A percentile compares a stretch with the other conserved stretches of the same genome.
Evolutionary conservation across 2,888 invertebrate genomes (phyloP).

Genomic region (Stenodema calcarata): DNA sequence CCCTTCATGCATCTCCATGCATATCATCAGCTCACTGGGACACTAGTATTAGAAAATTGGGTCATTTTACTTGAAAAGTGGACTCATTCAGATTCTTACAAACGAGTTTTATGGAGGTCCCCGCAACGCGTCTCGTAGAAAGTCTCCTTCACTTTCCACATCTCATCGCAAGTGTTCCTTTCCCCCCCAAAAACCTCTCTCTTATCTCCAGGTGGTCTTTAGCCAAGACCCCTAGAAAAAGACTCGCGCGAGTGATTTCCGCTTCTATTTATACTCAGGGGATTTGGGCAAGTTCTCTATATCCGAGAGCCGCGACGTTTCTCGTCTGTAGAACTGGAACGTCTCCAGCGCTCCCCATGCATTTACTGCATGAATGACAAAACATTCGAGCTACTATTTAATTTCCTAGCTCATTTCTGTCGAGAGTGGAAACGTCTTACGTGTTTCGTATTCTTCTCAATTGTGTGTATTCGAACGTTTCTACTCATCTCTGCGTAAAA

Average conservation of each 20-base stretch:
- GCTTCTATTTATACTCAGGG: constrained; percentile 25
- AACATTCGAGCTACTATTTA: neutral
- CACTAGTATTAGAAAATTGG: neutral
- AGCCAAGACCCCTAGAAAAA: neutral
- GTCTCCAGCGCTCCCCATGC: constrained; percentile 4
- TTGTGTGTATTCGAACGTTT: neutral
- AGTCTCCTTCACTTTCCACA: constrained; percentile 12
- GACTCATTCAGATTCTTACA: neutral
- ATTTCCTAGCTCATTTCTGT: neutral
- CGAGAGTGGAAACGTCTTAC: neutral
- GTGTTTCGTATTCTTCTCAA: neutral
- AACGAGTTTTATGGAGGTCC: constrained; percentile 2
- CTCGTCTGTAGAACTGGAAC: neutral
- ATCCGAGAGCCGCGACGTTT: neutral
- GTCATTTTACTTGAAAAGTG: neutral
- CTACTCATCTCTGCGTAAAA: too few species aligned
- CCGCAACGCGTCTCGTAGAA: neutral
- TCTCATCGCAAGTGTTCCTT: neutral
- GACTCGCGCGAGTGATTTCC: constrained; percentile 15
- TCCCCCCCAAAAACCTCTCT: neutral
- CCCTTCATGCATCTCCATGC: neutral
- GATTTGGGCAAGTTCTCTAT: constrained; percentile 5
- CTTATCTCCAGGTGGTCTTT: constrained; percentile 10
- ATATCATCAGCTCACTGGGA: neutral
- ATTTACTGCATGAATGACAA: constrained; percentile 3